Evolutionary conservation across 2,113 vertebrate species (phyloP).

Genomic region (Bos indicus): DNA sequence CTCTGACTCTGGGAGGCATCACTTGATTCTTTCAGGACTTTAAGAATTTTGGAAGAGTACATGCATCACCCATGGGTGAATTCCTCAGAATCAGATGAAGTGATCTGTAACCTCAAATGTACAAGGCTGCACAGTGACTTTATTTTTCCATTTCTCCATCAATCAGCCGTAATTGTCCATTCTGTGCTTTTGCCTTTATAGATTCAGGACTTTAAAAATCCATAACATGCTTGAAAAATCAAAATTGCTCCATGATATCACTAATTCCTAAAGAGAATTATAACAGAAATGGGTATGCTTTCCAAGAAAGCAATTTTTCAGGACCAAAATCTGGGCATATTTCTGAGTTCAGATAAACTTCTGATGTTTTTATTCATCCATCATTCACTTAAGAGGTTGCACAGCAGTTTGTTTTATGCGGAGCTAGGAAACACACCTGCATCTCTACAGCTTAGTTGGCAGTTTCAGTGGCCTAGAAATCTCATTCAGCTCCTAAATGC

Average conservation of each 20-base stretch:
- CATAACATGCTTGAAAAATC: neutral
- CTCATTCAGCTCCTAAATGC: neutral
- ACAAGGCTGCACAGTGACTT: neutral
- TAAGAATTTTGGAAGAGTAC: neutral
- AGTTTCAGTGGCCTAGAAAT: constrained; percentile 49
- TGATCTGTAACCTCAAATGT: neutral
- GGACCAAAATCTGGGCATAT: neutral
- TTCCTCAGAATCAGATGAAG: neutral
- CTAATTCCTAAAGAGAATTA: neutral
- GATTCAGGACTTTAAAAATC: neutral
- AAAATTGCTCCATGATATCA: constrained; percentile 7
- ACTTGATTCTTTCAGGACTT: neutral
- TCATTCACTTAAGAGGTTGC: neutral
- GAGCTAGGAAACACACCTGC: constrained; percentile 18
- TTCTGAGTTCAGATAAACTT: constrained; percentile 21
- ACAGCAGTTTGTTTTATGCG: neutral
- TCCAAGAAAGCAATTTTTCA: constrained; percentile 45
- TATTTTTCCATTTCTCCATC: neutral
- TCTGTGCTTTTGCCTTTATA: neutral
- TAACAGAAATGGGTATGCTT: neutral
- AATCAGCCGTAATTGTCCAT: neutral
- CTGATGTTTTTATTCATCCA: neutral
- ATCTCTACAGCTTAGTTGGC: neutral
- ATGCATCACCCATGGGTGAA: neutral
- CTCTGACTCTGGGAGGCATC: neutral